A percentile compares a stretch with the other conserved stretches of the same genome.
These are phyloP conservation scores for Orthosia cruda DNA, from an alignment of 2,888 invertebrate species.

Conservation along the genomic window DNA sequence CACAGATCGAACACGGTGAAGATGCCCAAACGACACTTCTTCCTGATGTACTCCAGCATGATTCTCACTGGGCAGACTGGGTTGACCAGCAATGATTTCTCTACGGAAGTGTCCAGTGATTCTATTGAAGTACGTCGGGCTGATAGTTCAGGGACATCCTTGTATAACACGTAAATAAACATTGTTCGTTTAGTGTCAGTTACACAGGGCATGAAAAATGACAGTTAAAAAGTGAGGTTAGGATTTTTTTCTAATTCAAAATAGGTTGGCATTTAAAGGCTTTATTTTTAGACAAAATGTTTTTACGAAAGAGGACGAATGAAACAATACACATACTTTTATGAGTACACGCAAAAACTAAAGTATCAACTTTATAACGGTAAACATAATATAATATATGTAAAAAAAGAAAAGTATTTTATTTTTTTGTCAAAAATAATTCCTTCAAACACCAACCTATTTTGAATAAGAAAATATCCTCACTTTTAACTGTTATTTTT, in stretches of 20 bases:
- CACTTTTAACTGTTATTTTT: too few relatives aligned
- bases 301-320: too few relatives aligned
- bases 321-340: too few relatives aligned
- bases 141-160: conserved; percentile 84
- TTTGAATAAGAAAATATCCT: too few relatives aligned
- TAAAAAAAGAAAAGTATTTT: too few relatives aligned
- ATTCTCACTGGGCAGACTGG: conserved; percentile 84
- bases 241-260: not conserved
- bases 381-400: too few relatives aligned
- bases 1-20: conserved; percentile 85
- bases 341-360: too few relatives aligned
- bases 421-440: too few relatives aligned
- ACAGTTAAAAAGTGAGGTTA: conserved; percentile 22
- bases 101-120: conserved; percentile 74
- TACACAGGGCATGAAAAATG: not conserved
- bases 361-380: too few relatives aligned
- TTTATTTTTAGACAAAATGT: not conserved
- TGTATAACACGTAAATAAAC: conserved; percentile 84
- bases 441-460: too few relatives aligned
- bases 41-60: conserved; percentile 87
- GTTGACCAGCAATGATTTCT: conserved; percentile 84
- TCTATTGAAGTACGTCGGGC: conserved; percentile 57
- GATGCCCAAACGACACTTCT: conserved; percentile 81
- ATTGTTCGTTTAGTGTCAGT: conserved; percentile 62
- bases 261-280: fast-evolving